Evolutionary conservation across 2,113 vertebrate genomes (phyloP), one percentile per base, ranked within the genome.

Genomic region (Proteles cristata): DNA sequence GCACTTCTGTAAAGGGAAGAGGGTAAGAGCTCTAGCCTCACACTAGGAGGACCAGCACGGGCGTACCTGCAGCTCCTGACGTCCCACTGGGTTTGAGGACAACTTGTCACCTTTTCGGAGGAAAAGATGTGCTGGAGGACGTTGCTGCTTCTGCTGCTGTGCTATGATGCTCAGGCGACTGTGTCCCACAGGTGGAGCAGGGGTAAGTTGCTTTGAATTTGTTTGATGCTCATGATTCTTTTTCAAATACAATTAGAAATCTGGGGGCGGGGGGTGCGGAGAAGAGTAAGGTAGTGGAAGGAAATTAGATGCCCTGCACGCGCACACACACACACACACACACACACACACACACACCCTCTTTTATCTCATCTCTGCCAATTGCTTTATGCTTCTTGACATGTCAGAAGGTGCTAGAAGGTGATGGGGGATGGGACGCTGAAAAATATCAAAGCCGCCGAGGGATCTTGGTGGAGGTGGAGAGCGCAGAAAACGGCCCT

Each of bases 91-190:
- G 48, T 8, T 45, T 19, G 50, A 87, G 43, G 86, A 63, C 1
- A 0, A 11, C 14, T 11, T 4, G 7, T 80, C 53, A 74, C 66
- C 93, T 88, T 93, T 93, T 71, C 48, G 96, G 97, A 98, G 66
- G 80, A 80, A 94, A 97, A 88, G 90, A 99, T 99, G 99, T 77
- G 66, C 28, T 98, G 98, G 99, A 98, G 98, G 96, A 96, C 61
- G 0, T 9, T 98, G 97, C 88, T 99, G 93, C 97, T 99, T 85
- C 96, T 99, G 97, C 96, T 99, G 86, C 85, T 99, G 80, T 98
- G 97, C 96, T 98, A 98, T 68, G 97, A 97, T 86, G 95, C 96
- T 61, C 97, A 99, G 95, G 98, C 98, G n/a, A 98, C 98, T 39
- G 86, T 95, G 87, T 76, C 97, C 73, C 95, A 91, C 96, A 98